Evolutionary conservation across 2,113 vertebrate species (phyloP), one percentile per base, ranked within the genome.

Genomic region (Pachyramphus minor): DNA sequence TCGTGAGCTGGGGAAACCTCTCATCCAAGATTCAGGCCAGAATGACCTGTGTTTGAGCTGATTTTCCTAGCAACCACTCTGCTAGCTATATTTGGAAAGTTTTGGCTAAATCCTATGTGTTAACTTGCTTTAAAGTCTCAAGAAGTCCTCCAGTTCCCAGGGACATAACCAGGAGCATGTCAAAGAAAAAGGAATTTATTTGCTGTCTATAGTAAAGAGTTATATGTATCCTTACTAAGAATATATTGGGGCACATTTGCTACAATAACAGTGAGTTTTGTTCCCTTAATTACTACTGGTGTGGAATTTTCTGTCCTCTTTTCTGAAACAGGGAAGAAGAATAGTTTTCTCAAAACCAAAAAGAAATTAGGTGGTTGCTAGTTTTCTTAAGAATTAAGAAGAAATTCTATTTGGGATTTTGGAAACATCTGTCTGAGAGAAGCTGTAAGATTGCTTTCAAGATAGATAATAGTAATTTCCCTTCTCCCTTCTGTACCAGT

Each of bases 391-490:
- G 37, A 82, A 76, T 42, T 45, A 76, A 63, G 62, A 75, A 74
- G 62, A 87, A 91, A 76, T 42, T 83, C 25, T 17, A 28, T 72
- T 75, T 58, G 21, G 17, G 30, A 55, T 89, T 95, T 81, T 88
- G 56, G 39, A 73, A 42, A 52, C 25, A 7, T 41, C 45, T 91
- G 14, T 73, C 50, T 69, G 23, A 64, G 49, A 45, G 17, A 62
- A 90, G 7, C 30, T 94, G 59, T 80, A 72, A 53, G n/a, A 60
- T 82, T 7, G 0, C 53, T 23, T 91, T 74, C 39, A 77, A 55
- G 47, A 69, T 47, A 73, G 73, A 80, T 83, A 27, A 15, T 52
- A 31, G 44, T 59, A 35, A 67, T 84, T 93, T 90, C 23, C 30
- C 12, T 66, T 55, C 28, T 56, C 5, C 13, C 13, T 89, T 14